Base-by-base conservation (phyloP, 1,140 invertebrate species). In the Eupeodes corollae region DNA sequence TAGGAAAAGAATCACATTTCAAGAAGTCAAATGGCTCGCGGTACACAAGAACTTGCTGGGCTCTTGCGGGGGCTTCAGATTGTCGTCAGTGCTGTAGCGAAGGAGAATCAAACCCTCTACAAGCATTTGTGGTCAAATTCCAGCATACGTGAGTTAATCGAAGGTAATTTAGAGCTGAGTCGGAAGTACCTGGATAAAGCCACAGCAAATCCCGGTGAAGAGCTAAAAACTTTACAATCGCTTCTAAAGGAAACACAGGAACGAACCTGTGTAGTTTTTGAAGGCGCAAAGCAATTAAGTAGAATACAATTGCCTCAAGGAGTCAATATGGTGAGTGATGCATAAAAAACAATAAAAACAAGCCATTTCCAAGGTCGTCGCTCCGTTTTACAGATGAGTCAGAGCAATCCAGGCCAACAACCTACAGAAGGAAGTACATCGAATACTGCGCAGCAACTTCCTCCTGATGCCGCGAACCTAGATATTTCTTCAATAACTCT, bases 61-160 rank as follows among this genome's bases (percentile, higher is more conserved):
- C 62, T 84, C 49, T 59, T 83, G 50, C 73, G 73, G 54, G 80
- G 81, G 18, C 53, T 80, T 46, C 73, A 77, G 56, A 67, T 75
- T 37, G 76, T 85, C 46, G 59, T 72, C 42, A 73, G 78, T 54
- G 75, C 79, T 40, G 72, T 73, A 37, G 56, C 71, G 32, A 76
- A 76, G 60, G 58, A 78, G 41, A 78, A 82, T 55, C 68, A 75
- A 54, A 63, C 72, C 47, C 64, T 70, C 56, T 62, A 73, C 57
- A 73, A 70, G 61, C 58, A 73, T 54, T 63, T 79, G 51, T 79
- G 79, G 76, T 68, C 70, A 62, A 81, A 80, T 55, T 83, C 80
- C 26, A 82, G 74, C 59, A 51, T 81, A 16, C 75, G 68, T 47
- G 70, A 71, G 42, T 50, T 73, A 32, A 46, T 73, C 38, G 59